Evolutionary conservation across 1,140 invertebrate genomes (phyloP).

Genomic region (Amyelois transitella): DNA sequence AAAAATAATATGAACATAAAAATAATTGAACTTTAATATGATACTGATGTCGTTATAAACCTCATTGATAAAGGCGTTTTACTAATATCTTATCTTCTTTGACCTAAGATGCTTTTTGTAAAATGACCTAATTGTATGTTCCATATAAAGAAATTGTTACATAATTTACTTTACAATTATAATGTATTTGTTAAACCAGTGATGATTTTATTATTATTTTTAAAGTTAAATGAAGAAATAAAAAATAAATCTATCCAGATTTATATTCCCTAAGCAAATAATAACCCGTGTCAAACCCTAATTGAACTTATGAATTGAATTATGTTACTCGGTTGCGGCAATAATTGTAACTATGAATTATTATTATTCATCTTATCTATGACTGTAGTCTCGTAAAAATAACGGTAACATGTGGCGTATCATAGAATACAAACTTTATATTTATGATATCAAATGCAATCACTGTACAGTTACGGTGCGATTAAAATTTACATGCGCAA

Average conservation of each 20-base stretch:
- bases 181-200: too few species aligned
- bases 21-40: too few species aligned
- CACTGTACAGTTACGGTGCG: background rate
- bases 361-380: slow-evolving; percentile 12
- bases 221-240: background rate
- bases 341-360: slow-evolving; percentile 41
- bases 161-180: too few species aligned
- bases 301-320: slow-evolving; percentile 65
- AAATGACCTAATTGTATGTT: too few species aligned
- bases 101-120: too few species aligned
- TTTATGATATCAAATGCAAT: background rate
- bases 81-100: too few species aligned
- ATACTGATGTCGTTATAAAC: too few species aligned
- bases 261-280: slow-evolving; percentile 49
- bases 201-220: background rate
- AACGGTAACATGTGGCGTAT: background rate
- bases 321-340: slow-evolving; percentile 31
- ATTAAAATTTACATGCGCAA: background rate
- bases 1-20: too few species aligned
- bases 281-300: slow-evolving; percentile 56
- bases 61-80: too few species aligned
- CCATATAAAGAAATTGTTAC: too few species aligned
- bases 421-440: background rate
- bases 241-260: slow-evolving; percentile 21
- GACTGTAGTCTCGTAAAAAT: background rate